These are phyloP conservation scores for Varecia variegata DNA, from an alignment of 2,797 vertebrate genomes.

Conservation along the genomic window DNA sequence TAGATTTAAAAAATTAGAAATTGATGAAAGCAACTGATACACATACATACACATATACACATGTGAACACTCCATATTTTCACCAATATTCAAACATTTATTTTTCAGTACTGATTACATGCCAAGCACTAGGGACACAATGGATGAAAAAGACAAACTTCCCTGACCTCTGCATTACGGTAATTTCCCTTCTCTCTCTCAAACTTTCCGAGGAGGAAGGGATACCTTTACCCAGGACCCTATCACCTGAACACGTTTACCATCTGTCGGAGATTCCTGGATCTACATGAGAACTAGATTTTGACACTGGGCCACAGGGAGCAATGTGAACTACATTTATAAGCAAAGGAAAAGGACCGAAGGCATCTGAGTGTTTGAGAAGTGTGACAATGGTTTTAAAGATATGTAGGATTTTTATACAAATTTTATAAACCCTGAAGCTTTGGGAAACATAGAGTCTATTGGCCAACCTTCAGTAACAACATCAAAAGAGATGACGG, in stretches of 20 bases:
- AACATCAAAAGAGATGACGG: background rate
- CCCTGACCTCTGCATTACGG: fast-evolving
- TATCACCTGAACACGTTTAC: background rate
- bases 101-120: background rate
- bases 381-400: background rate
- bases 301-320: background rate
- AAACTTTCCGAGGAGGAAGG: background rate
- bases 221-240: fast-evolving
- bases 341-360: background rate
- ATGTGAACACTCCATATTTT: background rate
- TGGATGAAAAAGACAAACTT: background rate
- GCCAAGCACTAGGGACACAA: background rate
- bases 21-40: background rate
- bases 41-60: fast-evolving
- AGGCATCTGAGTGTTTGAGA: background rate
- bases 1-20: background rate
- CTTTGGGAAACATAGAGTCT: background rate
- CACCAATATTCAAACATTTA: background rate
- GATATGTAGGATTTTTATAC: background rate
- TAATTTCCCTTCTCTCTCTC: background rate
- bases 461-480: background rate
- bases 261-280: background rate
- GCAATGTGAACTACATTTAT: background rate
- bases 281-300: background rate
- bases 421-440: background rate